Percentiles rank a stretch among this genome's conserved stretches.
These are phyloP conservation scores for Nipponia nippon DNA, from an alignment of 2,113 vertebrate genomes.

Conservation along the genomic window DNA sequence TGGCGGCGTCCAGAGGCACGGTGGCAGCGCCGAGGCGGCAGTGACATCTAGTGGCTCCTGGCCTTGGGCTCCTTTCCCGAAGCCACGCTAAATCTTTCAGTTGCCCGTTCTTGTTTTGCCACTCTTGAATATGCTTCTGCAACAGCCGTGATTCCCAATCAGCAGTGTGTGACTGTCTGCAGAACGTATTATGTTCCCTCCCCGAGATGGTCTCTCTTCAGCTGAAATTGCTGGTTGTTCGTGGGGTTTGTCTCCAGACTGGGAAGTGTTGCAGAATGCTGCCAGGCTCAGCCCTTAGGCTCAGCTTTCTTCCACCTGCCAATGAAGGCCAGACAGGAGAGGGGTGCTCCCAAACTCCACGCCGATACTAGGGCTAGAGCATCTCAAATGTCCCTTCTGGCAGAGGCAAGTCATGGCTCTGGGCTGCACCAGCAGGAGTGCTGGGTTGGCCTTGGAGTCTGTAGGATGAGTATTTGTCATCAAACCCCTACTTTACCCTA, in stretches of 20 bases:
- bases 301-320: background rate
- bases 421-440: background rate
- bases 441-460: background rate
- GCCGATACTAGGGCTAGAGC: rapidly evolving
- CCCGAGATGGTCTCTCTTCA: background rate
- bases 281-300: background rate
- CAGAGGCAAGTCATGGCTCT: background rate
- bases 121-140: background rate
- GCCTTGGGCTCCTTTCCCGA: background rate
- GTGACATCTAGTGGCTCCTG: conserved; percentile 67
- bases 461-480: background rate
- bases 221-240: rapidly evolving
- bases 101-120: background rate
- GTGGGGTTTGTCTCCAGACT: background rate
- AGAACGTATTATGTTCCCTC: background rate
- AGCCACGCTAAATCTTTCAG: background rate
- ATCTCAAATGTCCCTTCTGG: background rate
- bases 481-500: background rate
- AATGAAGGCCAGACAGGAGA: background rate
- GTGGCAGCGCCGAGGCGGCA: conserved; percentile 9
- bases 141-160: rapidly evolving
- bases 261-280: background rate
- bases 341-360: background rate
- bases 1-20: background rate
- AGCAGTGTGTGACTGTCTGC: rapidly evolving